phyloP scores from a whole-genome alignment of 2,888 invertebrate species.

The Adelognathus sp. region DNA sequence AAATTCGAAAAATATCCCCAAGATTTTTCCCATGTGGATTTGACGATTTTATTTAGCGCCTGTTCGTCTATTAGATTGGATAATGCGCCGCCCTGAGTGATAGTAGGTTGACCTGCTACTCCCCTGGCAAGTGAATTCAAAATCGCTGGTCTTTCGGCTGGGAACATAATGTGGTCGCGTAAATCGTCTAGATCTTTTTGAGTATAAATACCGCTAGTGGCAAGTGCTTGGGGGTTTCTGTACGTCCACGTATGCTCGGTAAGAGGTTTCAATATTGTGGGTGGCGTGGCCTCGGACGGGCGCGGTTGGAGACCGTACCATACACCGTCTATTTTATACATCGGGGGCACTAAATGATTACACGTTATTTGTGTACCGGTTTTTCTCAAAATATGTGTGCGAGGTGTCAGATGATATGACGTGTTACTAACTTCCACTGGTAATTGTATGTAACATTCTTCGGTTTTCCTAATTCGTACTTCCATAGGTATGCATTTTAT shows the following conservation, averaged over 20 bases:
- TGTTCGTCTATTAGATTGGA: background rate
- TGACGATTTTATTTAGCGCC: too few relatives aligned
- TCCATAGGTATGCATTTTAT: background rate
- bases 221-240: too few relatives aligned
- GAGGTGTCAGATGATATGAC: background rate
- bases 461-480: too few relatives aligned
- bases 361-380: slow-evolving; percentile 28
- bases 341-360: slow-evolving; percentile 22
- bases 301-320: slow-evolving; percentile 37
- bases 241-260: too few relatives aligned
- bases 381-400: slow-evolving; percentile 23
- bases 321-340: slow-evolving; percentile 19
- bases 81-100: background rate
- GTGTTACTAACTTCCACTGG: slow-evolving; percentile 2
- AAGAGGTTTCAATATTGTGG: slow-evolving; percentile 3
- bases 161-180: slow-evolving; percentile 44
- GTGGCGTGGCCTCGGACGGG: slow-evolving; percentile 5
- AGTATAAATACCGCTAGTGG: too few relatives aligned
- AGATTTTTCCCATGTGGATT: background rate
- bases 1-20: background rate
- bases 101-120: background rate
- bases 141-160: too few relatives aligned
- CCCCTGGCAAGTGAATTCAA: slow-evolving; percentile 10
- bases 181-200: slow-evolving; percentile 18
- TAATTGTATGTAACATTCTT: too few relatives aligned